A percentile compares a stretch with the other conserved stretches of the same genome.
Evolutionary conservation across 2,797 vertebrate species (phyloP).

Genomic region (Anguilla marmorata): DNA sequence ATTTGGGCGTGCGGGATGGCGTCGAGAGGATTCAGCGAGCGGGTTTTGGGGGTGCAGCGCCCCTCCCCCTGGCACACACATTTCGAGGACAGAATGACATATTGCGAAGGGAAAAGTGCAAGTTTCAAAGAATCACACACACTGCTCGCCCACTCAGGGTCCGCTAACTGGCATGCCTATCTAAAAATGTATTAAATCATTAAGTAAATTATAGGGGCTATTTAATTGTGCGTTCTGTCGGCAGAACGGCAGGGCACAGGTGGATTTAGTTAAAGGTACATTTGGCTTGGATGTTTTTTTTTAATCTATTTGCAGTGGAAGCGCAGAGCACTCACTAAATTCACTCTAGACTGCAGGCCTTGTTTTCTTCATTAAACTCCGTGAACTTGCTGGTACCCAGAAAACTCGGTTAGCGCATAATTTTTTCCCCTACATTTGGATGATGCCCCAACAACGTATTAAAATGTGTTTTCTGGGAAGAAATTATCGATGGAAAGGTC

Average conservation of each 20-base stretch:
- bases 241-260: not conserved
- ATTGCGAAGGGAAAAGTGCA: not conserved
- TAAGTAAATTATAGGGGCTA: not conserved
- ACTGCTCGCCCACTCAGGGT: not conserved
- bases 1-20: constrained; percentile 60
- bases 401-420: not conserved
- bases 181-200: not conserved
- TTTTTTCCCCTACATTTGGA: not conserved
- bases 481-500: constrained; percentile 2
- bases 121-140: no score
- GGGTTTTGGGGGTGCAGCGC: constrained; percentile 34
- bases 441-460: not conserved
- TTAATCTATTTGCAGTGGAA: not conserved
- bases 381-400: not conserved
- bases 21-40: constrained; percentile 52
- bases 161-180: not conserved
- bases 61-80: not conserved
- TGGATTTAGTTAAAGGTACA: not conserved
- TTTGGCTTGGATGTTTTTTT: not conserved
- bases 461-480: not conserved
- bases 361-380: not conserved
- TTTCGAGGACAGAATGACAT: not conserved
- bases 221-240: not conserved
- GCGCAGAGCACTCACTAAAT: not conserved
- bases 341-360: not conserved